Evolutionary conservation across 37 sponge, comb jelly and placozoan genomes (phyloP).

Genomic region (Geodia barretti): DNA sequence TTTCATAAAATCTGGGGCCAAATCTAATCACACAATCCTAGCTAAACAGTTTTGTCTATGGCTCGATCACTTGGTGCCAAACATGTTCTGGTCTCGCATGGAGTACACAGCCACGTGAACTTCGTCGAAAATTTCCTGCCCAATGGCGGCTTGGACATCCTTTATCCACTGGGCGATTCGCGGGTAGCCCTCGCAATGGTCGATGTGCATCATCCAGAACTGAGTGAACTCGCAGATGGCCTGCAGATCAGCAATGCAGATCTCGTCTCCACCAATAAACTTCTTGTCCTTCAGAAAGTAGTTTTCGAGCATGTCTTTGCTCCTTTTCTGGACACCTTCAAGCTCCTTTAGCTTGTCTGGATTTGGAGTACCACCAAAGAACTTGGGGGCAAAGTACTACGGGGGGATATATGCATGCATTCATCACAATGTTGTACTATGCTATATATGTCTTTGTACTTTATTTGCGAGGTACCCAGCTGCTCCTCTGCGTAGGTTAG

Average conservation of each 20-base stretch:
- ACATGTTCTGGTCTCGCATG: conserved; percentile 42
- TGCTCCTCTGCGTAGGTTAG: conserved; percentile 51
- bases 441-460: conserved; percentile 22
- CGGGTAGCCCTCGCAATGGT: conserved; percentile 40
- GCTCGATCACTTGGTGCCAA: too few species aligned
- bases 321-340: conserved; percentile 21
- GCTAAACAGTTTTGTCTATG: too few species aligned
- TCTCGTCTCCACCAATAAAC: conserved; percentile 65
- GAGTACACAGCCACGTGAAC: conserved; percentile 68
- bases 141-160: conserved; percentile 48
- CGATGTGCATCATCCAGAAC: conserved; percentile 59
- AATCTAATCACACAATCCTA: too few species aligned
- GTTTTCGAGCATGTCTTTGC: conserved; percentile 36
- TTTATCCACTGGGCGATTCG: conserved; percentile 60
- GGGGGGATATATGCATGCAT: neutral
- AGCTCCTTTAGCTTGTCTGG: conserved; percentile 21
- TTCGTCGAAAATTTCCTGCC: conserved; percentile 59
- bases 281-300: conserved; percentile 66
- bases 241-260: conserved; percentile 85
- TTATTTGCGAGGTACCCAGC: conserved; percentile 36
- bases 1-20: too few species aligned
- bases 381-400: neutral
- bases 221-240: conserved; percentile 82
- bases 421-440: neutral
- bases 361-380: neutral